Evolutionary conservation across 2,113 vertebrate genomes (phyloP).

Genomic region (Melanotaenia duboulayi): DNA sequence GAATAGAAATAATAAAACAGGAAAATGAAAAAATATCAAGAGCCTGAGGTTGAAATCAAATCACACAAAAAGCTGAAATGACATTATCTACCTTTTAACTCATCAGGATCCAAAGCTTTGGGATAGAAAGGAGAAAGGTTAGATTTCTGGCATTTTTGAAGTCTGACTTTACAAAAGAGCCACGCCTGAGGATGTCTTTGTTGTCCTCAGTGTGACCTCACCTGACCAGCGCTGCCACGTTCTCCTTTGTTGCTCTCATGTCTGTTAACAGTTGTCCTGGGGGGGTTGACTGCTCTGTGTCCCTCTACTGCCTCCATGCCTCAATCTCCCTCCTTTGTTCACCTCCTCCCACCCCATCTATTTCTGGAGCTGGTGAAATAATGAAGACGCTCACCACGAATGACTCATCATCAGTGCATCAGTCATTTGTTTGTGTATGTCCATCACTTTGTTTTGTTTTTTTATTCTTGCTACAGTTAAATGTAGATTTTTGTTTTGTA

Average conservation of each 20-base stretch:
- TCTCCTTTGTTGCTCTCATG: slow-evolving; percentile 64
- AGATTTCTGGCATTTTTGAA: slow-evolving; percentile 11
- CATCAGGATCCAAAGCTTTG: background rate
- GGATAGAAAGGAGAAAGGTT: slow-evolving; percentile 25
- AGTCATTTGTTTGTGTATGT: slow-evolving; percentile 17
- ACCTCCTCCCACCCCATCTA: slow-evolving; percentile 40
- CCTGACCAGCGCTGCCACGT: slow-evolving; percentile 57
- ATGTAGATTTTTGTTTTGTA: background rate
- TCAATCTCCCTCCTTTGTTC: slow-evolving; percentile 28
- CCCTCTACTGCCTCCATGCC: slow-evolving; percentile 24
- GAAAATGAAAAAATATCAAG: background rate
- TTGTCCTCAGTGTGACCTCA: slow-evolving; percentile 70
- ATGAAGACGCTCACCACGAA: slow-evolving; percentile 71
- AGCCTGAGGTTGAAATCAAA: slow-evolving; percentile 7
- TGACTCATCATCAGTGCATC: slow-evolving; percentile 48
- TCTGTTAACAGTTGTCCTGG: slow-evolving; percentile 68
- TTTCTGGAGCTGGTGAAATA: slow-evolving; percentile 79
- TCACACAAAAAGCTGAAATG: background rate
- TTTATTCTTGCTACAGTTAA: background rate
- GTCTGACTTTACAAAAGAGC: slow-evolving; percentile 18
- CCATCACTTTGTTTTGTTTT: slow-evolving; percentile 9
- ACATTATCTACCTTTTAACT: background rate
- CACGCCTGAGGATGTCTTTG: slow-evolving; percentile 48
- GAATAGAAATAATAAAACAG: background rate
- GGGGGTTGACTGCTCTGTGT: slow-evolving; percentile 52